These are phyloP conservation scores for Biston stratarius DNA, from an alignment of 2,888 invertebrate genomes.

Conservation along the genomic window DNA sequence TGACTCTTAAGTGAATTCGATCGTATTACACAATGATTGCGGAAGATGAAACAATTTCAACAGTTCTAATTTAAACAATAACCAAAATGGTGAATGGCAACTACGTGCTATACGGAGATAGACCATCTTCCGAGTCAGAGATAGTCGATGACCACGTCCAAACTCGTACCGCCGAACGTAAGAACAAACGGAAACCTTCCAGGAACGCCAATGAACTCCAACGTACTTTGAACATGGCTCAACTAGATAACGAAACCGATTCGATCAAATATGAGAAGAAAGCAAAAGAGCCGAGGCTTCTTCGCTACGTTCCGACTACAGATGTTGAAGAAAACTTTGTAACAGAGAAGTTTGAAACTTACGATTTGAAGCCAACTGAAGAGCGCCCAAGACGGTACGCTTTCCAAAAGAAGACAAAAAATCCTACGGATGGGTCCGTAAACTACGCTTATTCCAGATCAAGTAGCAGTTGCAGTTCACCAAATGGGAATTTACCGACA, in stretches of 20 bases:
- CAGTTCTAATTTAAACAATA: slow-evolving; percentile 37
- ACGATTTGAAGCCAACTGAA: slow-evolving; percentile 72
- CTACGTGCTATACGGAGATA: slow-evolving; percentile 78
- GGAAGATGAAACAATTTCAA: slow-evolving; percentile 47
- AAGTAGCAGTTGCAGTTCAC: slow-evolving; percentile 79
- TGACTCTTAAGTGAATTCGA: slow-evolving; percentile 45
- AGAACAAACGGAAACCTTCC: slow-evolving; percentile 67
- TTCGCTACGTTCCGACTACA: slow-evolving; percentile 76
- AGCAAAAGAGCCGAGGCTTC: slow-evolving; percentile 74
- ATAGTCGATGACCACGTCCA: slow-evolving; percentile 79
- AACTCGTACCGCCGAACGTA: slow-evolving; percentile 70
- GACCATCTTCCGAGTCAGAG: slow-evolving; percentile 77
- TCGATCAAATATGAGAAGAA: slow-evolving; percentile 79
- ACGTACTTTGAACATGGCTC: slow-evolving; percentile 67
- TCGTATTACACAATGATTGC: slow-evolving; percentile 55
- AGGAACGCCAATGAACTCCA: slow-evolving; percentile 74
- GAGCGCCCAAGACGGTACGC: slow-evolving; percentile 72
- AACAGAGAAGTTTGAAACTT: slow-evolving; percentile 77
- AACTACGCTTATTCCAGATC: slow-evolving; percentile 80
- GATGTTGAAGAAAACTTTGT: slow-evolving; percentile 77
- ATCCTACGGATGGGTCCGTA: slow-evolving; percentile 76
- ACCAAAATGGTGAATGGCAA: slow-evolving; percentile 82
- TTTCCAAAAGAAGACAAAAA: slow-evolving; percentile 78
- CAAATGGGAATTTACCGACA: slow-evolving; percentile 77
- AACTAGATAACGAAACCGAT: slow-evolving; percentile 80